Evolutionary conservation across 2,113 vertebrate genomes (phyloP), one percentile per base, ranked within the genome.

Genomic region (Solenodon paradoxus): DNA sequence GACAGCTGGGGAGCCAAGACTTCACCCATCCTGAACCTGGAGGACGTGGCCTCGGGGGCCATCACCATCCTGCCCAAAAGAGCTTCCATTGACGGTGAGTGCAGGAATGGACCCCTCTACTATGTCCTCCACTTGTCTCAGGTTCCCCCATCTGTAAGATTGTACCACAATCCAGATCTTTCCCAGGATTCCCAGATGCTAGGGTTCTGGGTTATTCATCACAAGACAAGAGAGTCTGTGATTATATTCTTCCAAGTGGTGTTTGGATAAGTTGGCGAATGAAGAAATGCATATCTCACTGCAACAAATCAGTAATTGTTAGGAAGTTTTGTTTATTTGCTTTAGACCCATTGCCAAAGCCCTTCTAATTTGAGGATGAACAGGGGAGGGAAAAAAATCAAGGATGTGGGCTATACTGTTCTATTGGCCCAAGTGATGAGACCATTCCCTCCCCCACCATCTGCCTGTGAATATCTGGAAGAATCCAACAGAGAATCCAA

Each of bases 1-100:
- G 99, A 99, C 98, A 99, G 99, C 88, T 99, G 99, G 99, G 99
- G 99, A 0, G 98, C 99, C n/a, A 99, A 99, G 97, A 98, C 97
- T 77, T 98, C 99, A 0, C 99, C 99, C 0, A 98, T 99, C 81
- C 61, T 99, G 88, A 98, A 98, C 81, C 98, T 99, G 92, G 99
- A 99, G 96, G 99, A 99, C 0, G 99, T 99, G 0, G 99, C 99
- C 0, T 98, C 98, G 69, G 99, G 99, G 0, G 99, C 99, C 0
- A 98, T 99, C 94, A 99, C 99, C 92, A 99, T 99, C 95, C 98
- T 99, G 49, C 99, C 99, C 0, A 99, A 99, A 94, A 98, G 99
- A 79, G 99, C 98, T 0, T 99, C 99, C 0, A 98, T 99, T 7
- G 98, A 99, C 0, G 99, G 99, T 99, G 96, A 95, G 95, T 88